Conservation (phyloP, 1,140 invertebrate genomes). For the Eufriesea mexicana region DNA sequence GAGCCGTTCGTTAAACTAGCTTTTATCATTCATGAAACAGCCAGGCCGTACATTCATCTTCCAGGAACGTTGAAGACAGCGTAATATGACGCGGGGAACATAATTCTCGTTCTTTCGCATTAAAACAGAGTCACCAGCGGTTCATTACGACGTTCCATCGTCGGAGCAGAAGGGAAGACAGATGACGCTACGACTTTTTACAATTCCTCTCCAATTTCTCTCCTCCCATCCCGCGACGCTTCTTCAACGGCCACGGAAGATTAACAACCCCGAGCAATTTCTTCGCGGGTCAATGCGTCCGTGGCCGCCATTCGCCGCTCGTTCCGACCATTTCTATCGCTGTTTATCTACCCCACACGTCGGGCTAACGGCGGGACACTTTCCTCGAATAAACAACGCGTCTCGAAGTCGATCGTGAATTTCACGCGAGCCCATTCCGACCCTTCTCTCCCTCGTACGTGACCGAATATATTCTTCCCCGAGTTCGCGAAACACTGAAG, state of each 20-base stretch:
- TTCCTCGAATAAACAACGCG: conserved; percentile 52
- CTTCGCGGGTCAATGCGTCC: neutral
- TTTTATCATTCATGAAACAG: conserved; percentile 10
- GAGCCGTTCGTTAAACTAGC: conserved; percentile 2
- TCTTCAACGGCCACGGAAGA: neutral
- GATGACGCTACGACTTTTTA: neutral
- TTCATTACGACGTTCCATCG: neutral
- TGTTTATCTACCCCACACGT: neutral
- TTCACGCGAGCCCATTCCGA: conserved; percentile 33
- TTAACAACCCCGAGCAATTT: neutral
- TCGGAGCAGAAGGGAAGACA: neutral
- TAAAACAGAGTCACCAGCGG: neutral
- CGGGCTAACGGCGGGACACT: neutral
- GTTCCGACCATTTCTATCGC: neutral
- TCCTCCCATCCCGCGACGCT: neutral
- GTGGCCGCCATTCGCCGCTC: neutral
- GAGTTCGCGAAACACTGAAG: conserved; percentile 9
- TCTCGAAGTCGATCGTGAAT: conserved; percentile 46
- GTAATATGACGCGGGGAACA: conserved; percentile 1
- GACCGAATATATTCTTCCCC: conserved; percentile 54
- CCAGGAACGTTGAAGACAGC: neutral
- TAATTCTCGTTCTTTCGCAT: conserved; percentile 4
- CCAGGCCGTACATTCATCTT: neutral
- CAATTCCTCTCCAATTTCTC: neutral
- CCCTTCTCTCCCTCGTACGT: conserved; percentile 32